A percentile compares a stretch with the other conserved stretches of the same genome.
These are phyloP conservation scores for Sturmia bella DNA, from an alignment of 2,888 invertebrate genomes.

Conservation along the genomic window DNA sequence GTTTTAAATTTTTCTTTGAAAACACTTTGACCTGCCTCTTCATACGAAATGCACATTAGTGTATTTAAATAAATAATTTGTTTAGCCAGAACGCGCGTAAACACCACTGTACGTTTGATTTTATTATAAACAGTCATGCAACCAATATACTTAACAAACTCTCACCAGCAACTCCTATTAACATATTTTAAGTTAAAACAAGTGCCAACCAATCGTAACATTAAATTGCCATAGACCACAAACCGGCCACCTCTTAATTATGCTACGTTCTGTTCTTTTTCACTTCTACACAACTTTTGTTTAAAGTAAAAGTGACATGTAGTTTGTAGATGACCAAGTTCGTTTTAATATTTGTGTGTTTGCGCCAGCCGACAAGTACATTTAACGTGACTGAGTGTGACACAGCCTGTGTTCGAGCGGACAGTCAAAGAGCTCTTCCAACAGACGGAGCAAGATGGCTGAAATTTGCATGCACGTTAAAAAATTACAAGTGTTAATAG, in stretches of 20 bases:
- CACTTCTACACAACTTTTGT: conserved; percentile 22
- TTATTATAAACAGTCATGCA: conserved; percentile 11
- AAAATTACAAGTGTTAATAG: conserved; percentile 64
- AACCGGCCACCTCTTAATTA: conserved; percentile 41
- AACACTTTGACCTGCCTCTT: too few species aligned
- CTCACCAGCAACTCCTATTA: conserved; percentile 58
- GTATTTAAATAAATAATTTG: too few species aligned
- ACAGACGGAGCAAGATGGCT: conserved; percentile 3
- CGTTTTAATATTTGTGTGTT: not conserved
- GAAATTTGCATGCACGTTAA: not conserved
- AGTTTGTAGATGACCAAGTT: conserved; percentile 33
- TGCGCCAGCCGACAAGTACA: conserved; percentile 34
- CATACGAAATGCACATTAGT: too few species aligned
- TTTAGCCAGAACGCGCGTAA: too few species aligned
- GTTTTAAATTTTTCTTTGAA: too few species aligned
- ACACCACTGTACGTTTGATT: conserved; percentile 54
- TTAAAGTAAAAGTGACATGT: conserved; percentile 61
- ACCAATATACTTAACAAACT: conserved; percentile 49
- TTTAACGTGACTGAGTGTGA: conserved; percentile 35
- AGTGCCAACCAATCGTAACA: conserved; percentile 56
- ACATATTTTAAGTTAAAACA: conserved; percentile 62
- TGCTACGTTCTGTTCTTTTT: not conserved
- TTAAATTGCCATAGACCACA: conserved; percentile 47
- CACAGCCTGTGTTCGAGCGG: conserved; percentile 14
- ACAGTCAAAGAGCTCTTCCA: conserved; percentile 11